A percentile compares a stretch with the other conserved stretches of the same genome.
Conservation (phyloP, 2,113 vertebrate species). For the Passerina amoena region DNA sequence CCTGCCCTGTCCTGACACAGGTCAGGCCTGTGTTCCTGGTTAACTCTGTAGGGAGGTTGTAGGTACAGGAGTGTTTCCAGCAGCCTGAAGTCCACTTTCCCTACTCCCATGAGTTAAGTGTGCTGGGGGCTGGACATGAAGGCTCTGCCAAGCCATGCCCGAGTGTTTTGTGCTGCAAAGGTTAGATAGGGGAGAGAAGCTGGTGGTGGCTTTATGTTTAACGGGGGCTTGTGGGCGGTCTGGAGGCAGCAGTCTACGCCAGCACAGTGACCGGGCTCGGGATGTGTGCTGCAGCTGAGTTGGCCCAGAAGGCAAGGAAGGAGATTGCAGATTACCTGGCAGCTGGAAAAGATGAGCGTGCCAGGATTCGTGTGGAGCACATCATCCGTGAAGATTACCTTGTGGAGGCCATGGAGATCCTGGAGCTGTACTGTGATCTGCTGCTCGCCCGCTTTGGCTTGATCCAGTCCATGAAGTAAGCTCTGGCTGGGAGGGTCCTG, state of each 20-base stretch:
- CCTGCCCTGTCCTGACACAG: not conserved
- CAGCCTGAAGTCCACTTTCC: not conserved
- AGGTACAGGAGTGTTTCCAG: not conserved
- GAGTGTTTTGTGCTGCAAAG: not conserved
- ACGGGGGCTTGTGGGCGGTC: not conserved
- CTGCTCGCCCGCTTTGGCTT: conserved; percentile 93
- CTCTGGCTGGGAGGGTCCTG: not conserved
- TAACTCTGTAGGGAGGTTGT: not conserved
- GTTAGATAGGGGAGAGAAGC: not conserved
- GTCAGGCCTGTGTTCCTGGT: not conserved
- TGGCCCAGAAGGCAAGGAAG: conserved; percentile 96
- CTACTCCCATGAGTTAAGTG: not conserved
- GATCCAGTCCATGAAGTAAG: conserved; percentile 98
- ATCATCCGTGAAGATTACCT: conserved; percentile 98
- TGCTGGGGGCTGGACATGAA: not conserved
- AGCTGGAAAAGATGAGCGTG: conserved; percentile 94
- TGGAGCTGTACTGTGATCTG: conserved; percentile 96
- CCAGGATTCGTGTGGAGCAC: conserved; percentile 95
- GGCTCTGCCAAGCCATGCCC: not conserved
- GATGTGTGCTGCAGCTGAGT: conserved; percentile 82
- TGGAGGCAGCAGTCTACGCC: not conserved
- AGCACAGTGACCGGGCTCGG: not conserved
- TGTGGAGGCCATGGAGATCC: conserved; percentile 98
- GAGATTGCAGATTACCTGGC: conserved; percentile 97
- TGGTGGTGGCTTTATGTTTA: not conserved